Base-by-base conservation (phyloP, 1,140 invertebrate genomes). In the Bombus haemorrhoidalis region DNA sequence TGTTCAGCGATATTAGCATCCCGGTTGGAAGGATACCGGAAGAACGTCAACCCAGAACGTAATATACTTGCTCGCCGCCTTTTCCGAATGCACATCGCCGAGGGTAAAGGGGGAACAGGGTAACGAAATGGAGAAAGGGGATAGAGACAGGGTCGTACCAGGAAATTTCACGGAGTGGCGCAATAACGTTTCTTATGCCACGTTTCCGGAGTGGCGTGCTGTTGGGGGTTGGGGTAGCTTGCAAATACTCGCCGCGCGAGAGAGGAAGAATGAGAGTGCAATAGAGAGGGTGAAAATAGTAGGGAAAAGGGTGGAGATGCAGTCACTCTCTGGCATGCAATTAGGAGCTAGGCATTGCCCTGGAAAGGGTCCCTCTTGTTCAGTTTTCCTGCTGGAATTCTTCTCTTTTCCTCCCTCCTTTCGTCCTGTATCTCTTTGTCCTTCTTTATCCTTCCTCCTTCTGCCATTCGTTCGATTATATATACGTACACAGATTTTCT, bases 261-360 rank as follows among this genome's bases (percentile, higher is more conserved):
- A 74, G 81, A 64, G 43, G 66, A 71, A 78, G 86, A 68, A 85
- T 59, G 81, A 81, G 82, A 43, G 75, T 32, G 68, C 37, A 57
- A 69, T 64, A 80, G 83, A 73, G 71, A 78, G 64, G 59, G 84
- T 62, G 64, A 68, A 64, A 78, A 84, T 43, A 64, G 47, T 47
- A 66, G 74, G 41, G 80, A 74, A 62, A 69, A 69, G 47, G 57
- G 64, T 41, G 86, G 84, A 86, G 83, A 86, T 88, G 88, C 88
- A 89, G 88, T 89, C 87, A 81, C 87, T 86, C 82, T 89, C 87
- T 89, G 88, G 88, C 88, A 89, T 89, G 87, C 88, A 89, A 89
- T 89, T 89, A 89, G 87, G 80, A 81, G 77, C 84, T 75, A 89
- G 86, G 78, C 87, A 83, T 86, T 76, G 77, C 47, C 62, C 71